These are phyloP conservation scores for Drosophila baimaii DNA, from an alignment of 1,140 invertebrate genomes.

Conservation along the genomic window DNA sequence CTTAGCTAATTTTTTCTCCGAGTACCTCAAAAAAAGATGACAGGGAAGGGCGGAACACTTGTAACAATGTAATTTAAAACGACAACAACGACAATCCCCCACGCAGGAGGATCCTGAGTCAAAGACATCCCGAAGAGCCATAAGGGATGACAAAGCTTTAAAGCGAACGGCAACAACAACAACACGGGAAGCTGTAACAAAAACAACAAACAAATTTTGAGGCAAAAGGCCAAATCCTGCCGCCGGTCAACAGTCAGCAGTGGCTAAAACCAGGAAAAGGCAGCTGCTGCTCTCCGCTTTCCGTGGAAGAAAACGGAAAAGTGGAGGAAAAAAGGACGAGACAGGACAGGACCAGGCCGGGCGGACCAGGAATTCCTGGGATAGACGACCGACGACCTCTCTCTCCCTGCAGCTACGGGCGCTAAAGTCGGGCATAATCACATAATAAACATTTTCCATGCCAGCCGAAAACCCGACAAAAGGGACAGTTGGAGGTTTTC, in stretches of 20 bases:
- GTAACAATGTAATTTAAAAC: constrained; percentile 76
- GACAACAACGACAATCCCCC: constrained; percentile 43
- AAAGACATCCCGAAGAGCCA: constrained; percentile 37
- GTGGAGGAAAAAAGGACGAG: constrained; percentile 39
- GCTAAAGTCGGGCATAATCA: constrained; percentile 78
- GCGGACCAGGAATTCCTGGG: constrained; percentile 35
- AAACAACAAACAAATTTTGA: constrained; percentile 54
- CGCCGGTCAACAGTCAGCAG: constrained; percentile 47
- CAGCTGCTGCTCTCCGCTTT: constrained; percentile 16
- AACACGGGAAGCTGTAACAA: constrained; percentile 40
- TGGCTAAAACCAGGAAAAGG: constrained; percentile 5
- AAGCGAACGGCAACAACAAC: constrained; percentile 26
- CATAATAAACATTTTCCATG: constrained; percentile 76
- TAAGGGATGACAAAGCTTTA: constrained; percentile 46
- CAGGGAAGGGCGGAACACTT: constrained; percentile 30
- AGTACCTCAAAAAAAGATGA: constrained; percentile 11
- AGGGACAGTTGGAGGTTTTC: constrained; percentile 59
- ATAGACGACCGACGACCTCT: too few relatives aligned
- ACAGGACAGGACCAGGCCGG: constrained; percentile 27
- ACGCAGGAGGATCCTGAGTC: constrained; percentile 59
- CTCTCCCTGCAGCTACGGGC: constrained; percentile 33
- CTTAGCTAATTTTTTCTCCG: neutral
- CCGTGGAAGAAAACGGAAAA: constrained; percentile 7
- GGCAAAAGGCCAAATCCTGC: constrained; percentile 69
- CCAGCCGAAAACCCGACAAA: constrained; percentile 11